Base-by-base conservation (phyloP, 1,140 invertebrate genomes). In the Rhyzopertha dominica region DNA sequence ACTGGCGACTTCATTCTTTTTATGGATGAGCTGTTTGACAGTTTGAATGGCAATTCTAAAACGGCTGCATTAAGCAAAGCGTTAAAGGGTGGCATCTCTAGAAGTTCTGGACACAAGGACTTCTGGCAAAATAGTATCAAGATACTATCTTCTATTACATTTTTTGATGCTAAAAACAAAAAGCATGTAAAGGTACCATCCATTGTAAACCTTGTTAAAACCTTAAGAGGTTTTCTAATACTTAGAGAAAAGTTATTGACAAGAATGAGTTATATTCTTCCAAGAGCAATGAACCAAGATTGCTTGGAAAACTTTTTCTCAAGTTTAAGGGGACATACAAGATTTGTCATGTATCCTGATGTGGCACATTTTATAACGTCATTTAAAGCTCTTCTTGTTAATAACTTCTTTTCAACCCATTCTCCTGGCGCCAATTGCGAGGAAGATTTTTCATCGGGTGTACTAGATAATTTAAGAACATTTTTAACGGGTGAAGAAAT, bases 281-380 rank as follows among this genome's bases (percentile, higher is more conserved):
- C 9, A 5, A 24, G 19, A 23, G 9, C 17, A 9, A 16, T 61
- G 10, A 63, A 63, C 40, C 58, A 64, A 43, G 59, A 63, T 50
- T 24, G n/a, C 3, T 28, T 65, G 7, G 53, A 65, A 45, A 58
- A 43, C 39, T 62, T 63, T 38, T 67, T 67, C 32, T 51, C 53
- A 1, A 25, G 42, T 17, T 56, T 66, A 12, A 44, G 60, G 45
- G 42, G 29, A 18, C 22, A 39, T 31, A 14, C 29, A 16, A 38
- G 24, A 17, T 18, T 29, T 14, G 17, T 35, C 25, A 37, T 22
- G 14, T 13, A 20, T 10, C 45, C 45, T 5, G 25, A 13, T 12
- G 37, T 31, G 9, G 17, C 28, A 41, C 37, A 30, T 18, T 47
- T 47, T 24, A 12, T 34, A 10, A 34, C 16, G 2, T 47, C 30